phyloP scores from a whole-genome alignment of 1,140 invertebrate genomes.

The Sycophila sp. region DNA sequence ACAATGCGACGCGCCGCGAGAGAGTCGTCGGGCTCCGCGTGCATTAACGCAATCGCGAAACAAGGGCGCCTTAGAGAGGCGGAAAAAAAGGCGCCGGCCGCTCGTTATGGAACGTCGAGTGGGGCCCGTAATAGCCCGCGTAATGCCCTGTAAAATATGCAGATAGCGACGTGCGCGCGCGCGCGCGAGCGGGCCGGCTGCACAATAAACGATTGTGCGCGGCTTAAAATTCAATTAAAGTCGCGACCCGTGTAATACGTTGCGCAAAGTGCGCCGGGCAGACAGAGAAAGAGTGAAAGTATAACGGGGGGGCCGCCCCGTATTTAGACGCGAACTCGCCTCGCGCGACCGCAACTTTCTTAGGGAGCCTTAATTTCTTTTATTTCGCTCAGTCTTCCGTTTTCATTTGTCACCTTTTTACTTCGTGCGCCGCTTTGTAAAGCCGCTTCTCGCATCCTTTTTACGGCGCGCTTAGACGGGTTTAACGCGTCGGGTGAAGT shows the following conservation, averaged over 20 bases:
- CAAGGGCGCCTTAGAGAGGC: constrained; percentile 1
- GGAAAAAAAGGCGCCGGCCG: background rate
- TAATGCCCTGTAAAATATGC: constrained; percentile 13
- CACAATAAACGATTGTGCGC: constrained; percentile 28
- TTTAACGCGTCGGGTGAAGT: background rate
- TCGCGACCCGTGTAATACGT: constrained; percentile 30
- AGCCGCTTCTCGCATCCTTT: no score
- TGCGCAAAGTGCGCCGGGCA: constrained; percentile 21
- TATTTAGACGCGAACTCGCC: constrained; percentile 19
- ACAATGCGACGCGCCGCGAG: background rate
- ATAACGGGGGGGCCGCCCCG: constrained; percentile 6
- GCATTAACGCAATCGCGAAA: background rate
- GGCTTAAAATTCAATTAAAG: constrained; percentile 34
- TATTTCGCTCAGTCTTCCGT: no score
- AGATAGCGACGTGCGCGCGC: background rate
- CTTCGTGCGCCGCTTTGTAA: no score
- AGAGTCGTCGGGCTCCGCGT: background rate
- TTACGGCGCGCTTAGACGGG: no score
- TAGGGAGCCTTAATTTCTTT: constrained; percentile 20
- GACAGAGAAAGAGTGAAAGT: constrained; percentile 27
- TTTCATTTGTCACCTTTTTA: no score
- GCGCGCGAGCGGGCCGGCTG: no score
- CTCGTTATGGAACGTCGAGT: constrained; percentile 20
- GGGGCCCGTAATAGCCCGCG: constrained; percentile 23
- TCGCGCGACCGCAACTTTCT: background rate